Evolutionary conservation across 2,797 vertebrate genomes (phyloP), one percentile per base, ranked within the genome.

Genomic region (Girardinus metallicus): DNA sequence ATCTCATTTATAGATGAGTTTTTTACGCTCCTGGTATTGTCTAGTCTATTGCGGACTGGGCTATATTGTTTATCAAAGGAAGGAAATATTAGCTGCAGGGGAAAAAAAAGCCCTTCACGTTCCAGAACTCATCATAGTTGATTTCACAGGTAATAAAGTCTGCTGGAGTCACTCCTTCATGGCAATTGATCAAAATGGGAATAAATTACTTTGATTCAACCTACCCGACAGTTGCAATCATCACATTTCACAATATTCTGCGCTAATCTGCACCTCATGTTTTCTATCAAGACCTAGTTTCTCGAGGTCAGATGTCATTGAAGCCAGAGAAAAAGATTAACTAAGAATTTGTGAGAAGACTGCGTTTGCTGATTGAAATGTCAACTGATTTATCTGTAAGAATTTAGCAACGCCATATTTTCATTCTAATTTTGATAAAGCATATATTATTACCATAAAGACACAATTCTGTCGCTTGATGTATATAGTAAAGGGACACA

Each of bases 131-230:
- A 94, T 92, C 89, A 85, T 87, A 88, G 86, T 87, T 93, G 79
- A 91, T 93, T 93, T 93, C 87, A 91, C 87, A 88, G 89, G 89
- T 92, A 92, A 94, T 93, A 91, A 92, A 88, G 89, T 88, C 84
- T 66, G 82, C 80, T 51, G 64, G 74, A 86, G 90, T 82, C 82
- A 80, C 84, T 86, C 78, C 85, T 82, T 82, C 76, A 13, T 81
- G 82, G 85, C 82, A 85, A 88, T 94, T 80, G 29, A 91, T 94
- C 91, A 92, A 87, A 89, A 88, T 83, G 88, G 80, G 88, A 92
- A 91, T 85, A 88, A 87, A 93, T 80, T 79, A 86, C 80, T 83
- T 79, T 34, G 80, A 83, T 78, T 83, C 26, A 79, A 80, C 53
- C 82, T 29, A 47, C 34, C 81, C 29, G 78, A 84, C 83, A 81